These are phyloP conservation scores for Gallinago media DNA, from an alignment of 2,113 vertebrate species.

Conservation along the genomic window DNA sequence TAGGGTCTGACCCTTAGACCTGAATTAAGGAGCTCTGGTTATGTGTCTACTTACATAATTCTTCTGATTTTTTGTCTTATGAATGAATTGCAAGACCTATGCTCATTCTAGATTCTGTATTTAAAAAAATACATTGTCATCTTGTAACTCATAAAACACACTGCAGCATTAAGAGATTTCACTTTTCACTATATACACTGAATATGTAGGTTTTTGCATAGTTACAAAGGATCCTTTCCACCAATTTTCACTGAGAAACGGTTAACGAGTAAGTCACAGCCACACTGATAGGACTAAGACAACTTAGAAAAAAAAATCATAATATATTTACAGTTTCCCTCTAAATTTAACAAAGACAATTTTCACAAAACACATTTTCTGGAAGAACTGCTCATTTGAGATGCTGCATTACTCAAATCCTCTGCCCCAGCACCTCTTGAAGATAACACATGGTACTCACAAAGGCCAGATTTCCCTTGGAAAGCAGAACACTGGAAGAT, in stretches of 20 bases:
- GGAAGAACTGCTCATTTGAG: conserved; percentile 13
- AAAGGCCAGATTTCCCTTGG: not conserved
- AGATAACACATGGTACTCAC: not conserved
- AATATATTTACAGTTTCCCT: not conserved
- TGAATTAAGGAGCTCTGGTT: not conserved
- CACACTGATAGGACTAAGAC: not conserved
- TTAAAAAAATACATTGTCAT: not conserved
- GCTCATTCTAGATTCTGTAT: not conserved
- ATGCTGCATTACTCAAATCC: conserved; percentile 18
- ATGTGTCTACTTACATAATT: not conserved
- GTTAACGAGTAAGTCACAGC: not conserved
- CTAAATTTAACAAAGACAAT: not conserved
- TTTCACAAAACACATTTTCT: conserved; percentile 1
- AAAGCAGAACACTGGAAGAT: conserved; percentile 34
- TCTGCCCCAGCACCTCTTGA: not conserved
- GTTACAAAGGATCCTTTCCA: not conserved
- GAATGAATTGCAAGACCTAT: not conserved
- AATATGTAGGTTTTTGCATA: not conserved
- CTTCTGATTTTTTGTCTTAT: not conserved
- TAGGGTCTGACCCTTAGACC: not conserved
- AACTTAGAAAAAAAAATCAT: not conserved
- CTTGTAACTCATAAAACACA: not conserved
- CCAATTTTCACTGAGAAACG: not conserved
- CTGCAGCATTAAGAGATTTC: not conserved
- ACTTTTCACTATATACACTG: not conserved